Percentiles rank a stretch among this genome's conserved stretches.
These are phyloP conservation scores for Picathartes gymnocephalus DNA, from an alignment of 2,113 vertebrate species.

Conservation along the genomic window DNA sequence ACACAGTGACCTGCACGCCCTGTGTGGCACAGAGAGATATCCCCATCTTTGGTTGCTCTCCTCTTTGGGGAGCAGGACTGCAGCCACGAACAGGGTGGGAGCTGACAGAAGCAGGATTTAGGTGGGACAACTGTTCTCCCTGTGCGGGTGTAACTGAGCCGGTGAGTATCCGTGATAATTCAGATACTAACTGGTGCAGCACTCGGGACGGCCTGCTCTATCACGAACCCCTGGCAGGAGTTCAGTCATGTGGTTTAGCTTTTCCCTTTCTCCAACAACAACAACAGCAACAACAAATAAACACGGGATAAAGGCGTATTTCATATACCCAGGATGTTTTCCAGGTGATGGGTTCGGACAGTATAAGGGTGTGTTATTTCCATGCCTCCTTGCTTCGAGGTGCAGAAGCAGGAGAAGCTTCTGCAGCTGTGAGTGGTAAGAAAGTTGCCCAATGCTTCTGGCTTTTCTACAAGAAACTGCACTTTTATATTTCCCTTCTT, in stretches of 20 bases:
- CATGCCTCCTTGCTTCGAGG: not conserved
- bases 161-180: slow-evolving; percentile 60
- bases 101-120: slow-evolving; percentile 67
- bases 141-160: slow-evolving; percentile 35
- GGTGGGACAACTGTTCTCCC: slow-evolving; percentile 57
- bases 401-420: not conserved
- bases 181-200: slow-evolving; percentile 51
- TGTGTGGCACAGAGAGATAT: not conserved
- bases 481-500: slow-evolving; percentile 79
- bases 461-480: slow-evolving; percentile 69
- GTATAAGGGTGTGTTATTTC: not conserved
- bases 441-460: slow-evolving; percentile 69
- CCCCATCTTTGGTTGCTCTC: not conserved
- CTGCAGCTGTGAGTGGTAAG: slow-evolving; percentile 56
- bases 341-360: slow-evolving; percentile 36
- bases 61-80: not conserved
- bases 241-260: slow-evolving; percentile 65
- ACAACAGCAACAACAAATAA: slow-evolving; percentile 53
- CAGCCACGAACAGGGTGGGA: not conserved
- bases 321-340: slow-evolving; percentile 46
- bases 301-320: not conserved
- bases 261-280: slow-evolving; percentile 59
- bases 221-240: slow-evolving; percentile 55
- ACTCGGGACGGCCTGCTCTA: slow-evolving; percentile 48
- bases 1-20: accelerated